Conservation (phyloP, 2,797 vertebrate species). For the Mormyrops attenuatus region DNA sequence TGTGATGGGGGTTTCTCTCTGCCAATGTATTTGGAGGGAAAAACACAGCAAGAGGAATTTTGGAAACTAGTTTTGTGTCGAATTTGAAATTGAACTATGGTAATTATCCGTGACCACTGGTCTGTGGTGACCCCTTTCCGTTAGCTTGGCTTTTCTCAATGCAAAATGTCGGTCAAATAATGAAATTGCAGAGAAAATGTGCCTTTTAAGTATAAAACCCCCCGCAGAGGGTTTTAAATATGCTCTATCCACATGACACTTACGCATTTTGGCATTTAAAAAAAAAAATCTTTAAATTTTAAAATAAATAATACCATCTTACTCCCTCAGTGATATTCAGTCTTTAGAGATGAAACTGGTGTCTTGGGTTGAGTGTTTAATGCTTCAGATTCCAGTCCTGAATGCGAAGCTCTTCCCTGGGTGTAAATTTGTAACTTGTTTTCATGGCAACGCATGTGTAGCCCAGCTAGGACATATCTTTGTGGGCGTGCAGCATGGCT, state of each 20-base stretch:
- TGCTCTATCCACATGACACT: not conserved
- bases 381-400: not conserved
- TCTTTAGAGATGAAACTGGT: not conserved
- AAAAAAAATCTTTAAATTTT: not conserved
- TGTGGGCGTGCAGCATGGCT: not conserved
- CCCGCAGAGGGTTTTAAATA: not conserved
- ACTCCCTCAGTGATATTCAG: not conserved
- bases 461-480: not conserved
- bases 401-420: not conserved
- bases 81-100: not conserved
- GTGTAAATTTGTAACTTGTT: not conserved
- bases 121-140: not conserved
- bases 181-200: not conserved
- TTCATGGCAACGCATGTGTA: not conserved
- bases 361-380: not conserved
- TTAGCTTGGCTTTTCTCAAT: not conserved
- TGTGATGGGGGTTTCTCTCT: not conserved
- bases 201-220: not conserved
- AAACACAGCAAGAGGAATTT: not conserved
- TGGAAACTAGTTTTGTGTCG: not conserved
- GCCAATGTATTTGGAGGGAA: not conserved
- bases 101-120: not conserved
- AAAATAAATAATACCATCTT: not conserved
- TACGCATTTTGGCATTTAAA: not conserved
- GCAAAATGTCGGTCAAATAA: not conserved